A percentile compares a stretch with the other conserved stretches of the same genome.
phyloP scores from a whole-genome alignment of 2,888 invertebrate species.

The Heliconius ismenius region DNA sequence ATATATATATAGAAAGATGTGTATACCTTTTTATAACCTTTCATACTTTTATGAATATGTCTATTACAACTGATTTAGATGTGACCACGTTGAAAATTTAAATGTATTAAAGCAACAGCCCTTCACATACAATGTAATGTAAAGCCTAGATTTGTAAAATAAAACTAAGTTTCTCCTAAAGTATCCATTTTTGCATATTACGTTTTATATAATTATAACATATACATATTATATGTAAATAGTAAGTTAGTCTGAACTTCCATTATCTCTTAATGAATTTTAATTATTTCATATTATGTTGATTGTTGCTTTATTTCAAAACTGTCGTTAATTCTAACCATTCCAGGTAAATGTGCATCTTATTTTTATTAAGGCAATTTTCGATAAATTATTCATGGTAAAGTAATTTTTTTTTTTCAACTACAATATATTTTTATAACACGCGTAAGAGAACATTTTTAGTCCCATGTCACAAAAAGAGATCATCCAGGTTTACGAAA shows the following conservation, averaged over 20 bases:
- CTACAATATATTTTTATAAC: no score
- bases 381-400: background rate
- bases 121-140: slow-evolving; percentile 16
- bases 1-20: background rate
- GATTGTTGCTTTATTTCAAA: background rate
- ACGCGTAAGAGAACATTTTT: no score
- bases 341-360: background rate
- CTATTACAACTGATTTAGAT: slow-evolving; percentile 6
- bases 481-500: no score
- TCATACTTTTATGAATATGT: background rate
- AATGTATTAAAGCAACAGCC: slow-evolving; percentile 21
- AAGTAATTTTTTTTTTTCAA: no score
- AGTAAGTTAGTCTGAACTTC: background rate
- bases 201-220: slow-evolving; percentile 4
- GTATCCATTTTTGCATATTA: slow-evolving; percentile 16
- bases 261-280: slow-evolving; percentile 18
- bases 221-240: background rate
- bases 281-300: slow-evolving; percentile 3
- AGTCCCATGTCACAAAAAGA: no score
- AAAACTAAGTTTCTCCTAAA: background rate
- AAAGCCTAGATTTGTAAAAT: slow-evolving; percentile 7
- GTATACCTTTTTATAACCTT: background rate
- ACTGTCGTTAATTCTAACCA: background rate
- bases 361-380: background rate
- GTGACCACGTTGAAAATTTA: slow-evolving; percentile 12